A percentile compares a stretch with the other conserved stretches of the same genome.
These are phyloP conservation scores for Periplaneta americana DNA, from an alignment of 1,140 invertebrate genomes.

Conservation along the genomic window DNA sequence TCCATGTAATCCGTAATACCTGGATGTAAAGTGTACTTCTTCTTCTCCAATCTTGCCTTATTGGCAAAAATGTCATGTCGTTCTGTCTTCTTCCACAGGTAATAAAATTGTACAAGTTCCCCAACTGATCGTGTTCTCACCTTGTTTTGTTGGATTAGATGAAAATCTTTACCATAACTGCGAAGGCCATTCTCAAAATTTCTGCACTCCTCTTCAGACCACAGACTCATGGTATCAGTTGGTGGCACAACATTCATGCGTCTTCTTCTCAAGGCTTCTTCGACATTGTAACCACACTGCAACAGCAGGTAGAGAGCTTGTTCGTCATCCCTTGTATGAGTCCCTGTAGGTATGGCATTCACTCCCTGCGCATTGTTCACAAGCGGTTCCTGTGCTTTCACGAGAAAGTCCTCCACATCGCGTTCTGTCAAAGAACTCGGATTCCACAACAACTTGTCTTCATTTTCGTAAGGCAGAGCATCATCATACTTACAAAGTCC, in stretches of 20 bases:
- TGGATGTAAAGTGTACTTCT: slow-evolving; percentile 81
- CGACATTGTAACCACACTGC: slow-evolving; percentile 91
- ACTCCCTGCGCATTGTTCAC: slow-evolving; percentile 43
- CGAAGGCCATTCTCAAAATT: slow-evolving; percentile 94
- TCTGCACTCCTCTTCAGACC: slow-evolving; percentile 96
- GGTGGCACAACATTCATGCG: slow-evolving; percentile 71
- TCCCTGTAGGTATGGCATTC: slow-evolving; percentile 61
- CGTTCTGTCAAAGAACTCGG: slow-evolving; percentile 68
- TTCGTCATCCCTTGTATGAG: slow-evolving; percentile 88
- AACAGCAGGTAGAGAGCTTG: slow-evolving; percentile 86
- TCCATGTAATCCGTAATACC: slow-evolving; percentile 85
- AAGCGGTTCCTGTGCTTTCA: slow-evolving; percentile 54
- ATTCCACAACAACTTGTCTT: slow-evolving; percentile 93
- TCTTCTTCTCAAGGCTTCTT: slow-evolving; percentile 82
- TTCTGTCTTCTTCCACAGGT: slow-evolving; percentile 98
- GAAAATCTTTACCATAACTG: slow-evolving; percentile 93
- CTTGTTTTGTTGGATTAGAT: slow-evolving; percentile 90
- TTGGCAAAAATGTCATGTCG: slow-evolving; percentile 89
- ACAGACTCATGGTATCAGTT: slow-evolving; percentile 73
- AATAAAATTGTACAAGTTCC: slow-evolving; percentile 97
- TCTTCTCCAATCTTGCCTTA: slow-evolving; percentile 77
- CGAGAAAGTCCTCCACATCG: slow-evolving; percentile 76
- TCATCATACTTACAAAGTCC: slow-evolving; percentile 88
- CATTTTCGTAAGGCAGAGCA: slow-evolving; percentile 91
- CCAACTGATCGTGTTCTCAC: slow-evolving; percentile 91